phyloP scores from a whole-genome alignment of 2,797 vertebrate species.

The Rachycentron canadum region DNA sequence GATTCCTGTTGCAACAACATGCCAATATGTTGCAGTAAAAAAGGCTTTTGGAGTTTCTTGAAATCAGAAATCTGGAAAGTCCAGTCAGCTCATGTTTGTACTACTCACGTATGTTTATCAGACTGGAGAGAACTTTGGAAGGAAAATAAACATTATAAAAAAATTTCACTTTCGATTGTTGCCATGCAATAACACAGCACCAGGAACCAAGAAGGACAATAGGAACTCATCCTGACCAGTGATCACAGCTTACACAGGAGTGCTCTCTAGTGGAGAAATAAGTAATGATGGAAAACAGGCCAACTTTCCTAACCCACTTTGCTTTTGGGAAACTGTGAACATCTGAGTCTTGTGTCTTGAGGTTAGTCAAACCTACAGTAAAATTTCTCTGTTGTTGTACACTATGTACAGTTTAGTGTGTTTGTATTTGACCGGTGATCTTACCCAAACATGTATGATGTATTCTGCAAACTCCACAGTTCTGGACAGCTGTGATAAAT shows the following conservation, averaged over 20 bases:
- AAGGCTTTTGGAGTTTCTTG: conserved; percentile 4
- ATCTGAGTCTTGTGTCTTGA: neutral
- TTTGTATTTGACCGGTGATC: neutral
- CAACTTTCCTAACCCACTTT: neutral
- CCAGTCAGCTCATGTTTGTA: conserved; percentile 26
- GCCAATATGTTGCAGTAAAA: neutral
- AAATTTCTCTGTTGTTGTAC: neutral
- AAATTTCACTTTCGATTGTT: conserved; percentile 22
- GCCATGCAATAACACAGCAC: neutral
- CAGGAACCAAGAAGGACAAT: neutral
- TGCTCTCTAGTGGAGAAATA: neutral
- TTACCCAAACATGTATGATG: neutral
- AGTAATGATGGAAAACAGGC: neutral
- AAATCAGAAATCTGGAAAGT: conserved; percentile 12
- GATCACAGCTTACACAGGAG: neutral
- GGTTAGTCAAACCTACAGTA: neutral
- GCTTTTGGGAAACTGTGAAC: neutral
- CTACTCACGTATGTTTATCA: conserved; percentile 10
- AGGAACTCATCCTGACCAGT: neutral
- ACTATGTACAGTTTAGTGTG: neutral
- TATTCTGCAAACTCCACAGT: neutral
- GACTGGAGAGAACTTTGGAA: conserved; percentile 21
- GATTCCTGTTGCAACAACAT: conserved; percentile 10
- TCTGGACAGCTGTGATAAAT: neutral
- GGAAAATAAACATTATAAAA: conserved; percentile 41